phyloP scores from a whole-genome alignment of 2,888 invertebrate genomes.

The Eremobia ochroleuca region DNA sequence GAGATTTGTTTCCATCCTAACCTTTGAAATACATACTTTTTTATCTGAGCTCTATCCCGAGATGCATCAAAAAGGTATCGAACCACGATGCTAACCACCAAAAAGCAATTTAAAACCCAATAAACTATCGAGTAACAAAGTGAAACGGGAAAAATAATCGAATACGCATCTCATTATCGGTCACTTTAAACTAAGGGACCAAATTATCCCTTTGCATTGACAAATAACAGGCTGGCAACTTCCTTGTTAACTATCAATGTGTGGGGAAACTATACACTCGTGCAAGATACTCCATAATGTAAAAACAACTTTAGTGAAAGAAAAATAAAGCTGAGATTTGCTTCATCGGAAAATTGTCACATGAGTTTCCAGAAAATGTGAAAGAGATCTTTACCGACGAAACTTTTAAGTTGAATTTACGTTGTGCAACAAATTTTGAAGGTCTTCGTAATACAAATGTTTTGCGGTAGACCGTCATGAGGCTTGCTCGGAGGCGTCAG shows the following conservation, averaged over 20 bases:
- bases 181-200: constrained; percentile 86
- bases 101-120: constrained; percentile 47
- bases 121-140: constrained; percentile 49
- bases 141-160: constrained; percentile 77
- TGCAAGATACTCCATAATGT: constrained; percentile 38
- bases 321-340: constrained; percentile 64
- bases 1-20: not conserved
- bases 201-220: constrained; percentile 88
- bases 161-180: constrained; percentile 89
- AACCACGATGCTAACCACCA: not conserved
- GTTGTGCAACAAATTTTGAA: constrained; percentile 67
- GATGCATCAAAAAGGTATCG: not conserved
- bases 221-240: constrained; percentile 87
- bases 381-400: constrained; percentile 16
- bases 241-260: constrained; percentile 86
- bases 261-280: constrained; percentile 76
- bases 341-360: constrained; percentile 16
- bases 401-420: constrained; percentile 62
- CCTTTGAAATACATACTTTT: not conserved
- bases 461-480: constrained; percentile 89
- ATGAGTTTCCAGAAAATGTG: constrained; percentile 1
- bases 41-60: too few relatives aligned
- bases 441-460: constrained; percentile 63
- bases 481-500: constrained; percentile 90
- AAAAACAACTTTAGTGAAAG: constrained; percentile 51